These are phyloP conservation scores for Coelopa pilipes DNA, from an alignment of 2,888 invertebrate genomes.

Conservation along the genomic window DNA sequence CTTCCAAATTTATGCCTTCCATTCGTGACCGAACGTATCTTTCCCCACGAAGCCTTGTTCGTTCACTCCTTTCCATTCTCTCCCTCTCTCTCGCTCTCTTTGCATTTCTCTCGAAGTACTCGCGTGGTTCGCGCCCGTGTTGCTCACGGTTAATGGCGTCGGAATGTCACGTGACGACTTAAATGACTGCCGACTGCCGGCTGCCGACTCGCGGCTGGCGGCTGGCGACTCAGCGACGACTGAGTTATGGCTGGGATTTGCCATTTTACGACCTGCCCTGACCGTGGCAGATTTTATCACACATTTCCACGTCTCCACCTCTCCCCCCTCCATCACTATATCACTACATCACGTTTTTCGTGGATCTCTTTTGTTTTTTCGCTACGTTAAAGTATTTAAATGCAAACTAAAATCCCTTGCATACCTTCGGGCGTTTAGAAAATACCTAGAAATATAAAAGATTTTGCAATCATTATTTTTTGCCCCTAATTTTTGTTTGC, in stretches of 20 bases:
- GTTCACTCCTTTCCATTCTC: neutral
- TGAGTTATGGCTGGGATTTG: no score
- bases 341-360: no score
- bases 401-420: neutral
- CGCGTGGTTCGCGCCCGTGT: neutral
- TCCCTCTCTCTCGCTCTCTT: neutral
- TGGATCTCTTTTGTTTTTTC: no score
- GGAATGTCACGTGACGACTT: conserved; percentile 29
- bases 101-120: neutral
- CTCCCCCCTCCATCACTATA: no score
- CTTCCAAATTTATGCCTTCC: neutral
- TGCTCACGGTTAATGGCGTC: conserved; percentile 24
- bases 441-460: neutral
- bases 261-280: no score
- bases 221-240: no score
- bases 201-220: no score
- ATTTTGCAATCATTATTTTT: no score
- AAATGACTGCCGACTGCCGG: conserved; percentile 8
- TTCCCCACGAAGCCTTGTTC: neutral
- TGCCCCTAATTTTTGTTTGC: no score
- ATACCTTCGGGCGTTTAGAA: neutral
- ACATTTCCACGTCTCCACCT: no score
- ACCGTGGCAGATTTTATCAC: no score
- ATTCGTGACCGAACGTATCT: conserved; percentile 9
- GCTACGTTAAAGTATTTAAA: no score